Percentiles rank a stretch among this genome's conserved stretches.
These are phyloP conservation scores for Drosophila murphyi DNA, from an alignment of 1,140 invertebrate species.

Conservation along the genomic window DNA sequence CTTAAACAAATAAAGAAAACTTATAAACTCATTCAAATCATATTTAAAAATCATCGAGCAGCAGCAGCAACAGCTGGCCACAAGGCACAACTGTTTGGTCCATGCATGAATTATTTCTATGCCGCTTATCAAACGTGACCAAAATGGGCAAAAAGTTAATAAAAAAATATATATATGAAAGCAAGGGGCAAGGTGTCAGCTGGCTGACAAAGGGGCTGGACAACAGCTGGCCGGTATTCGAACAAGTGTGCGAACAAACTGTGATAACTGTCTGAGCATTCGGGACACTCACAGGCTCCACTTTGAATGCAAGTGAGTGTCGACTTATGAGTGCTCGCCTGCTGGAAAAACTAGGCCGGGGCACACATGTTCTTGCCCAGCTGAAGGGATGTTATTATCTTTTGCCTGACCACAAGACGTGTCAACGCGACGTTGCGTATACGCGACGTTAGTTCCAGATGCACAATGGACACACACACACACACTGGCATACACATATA, in stretches of 20 bases:
- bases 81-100: constrained; percentile 3
- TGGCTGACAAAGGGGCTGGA: constrained; percentile 48
- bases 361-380: constrained; percentile 18
- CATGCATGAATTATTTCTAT: constrained; percentile 79
- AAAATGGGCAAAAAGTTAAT: constrained; percentile 70
- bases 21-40: constrained; percentile 82
- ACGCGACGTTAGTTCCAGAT: constrained; percentile 34
- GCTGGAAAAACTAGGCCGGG: constrained; percentile 36
- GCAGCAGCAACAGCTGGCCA: constrained; percentile 63
- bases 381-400: constrained; percentile 63
- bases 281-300: constrained; percentile 8
- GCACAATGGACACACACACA: constrained; percentile 19
- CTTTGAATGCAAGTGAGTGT: constrained; percentile 51
- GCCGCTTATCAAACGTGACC: constrained; percentile 79
- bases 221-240: constrained; percentile 51
- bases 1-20: constrained; percentile 77
- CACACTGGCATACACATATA: constrained; percentile 3
- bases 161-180: constrained; percentile 42
- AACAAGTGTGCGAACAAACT: constrained; percentile 62
- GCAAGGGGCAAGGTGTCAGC: constrained; percentile 45
- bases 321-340: constrained; percentile 21
- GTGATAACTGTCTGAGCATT: constrained; percentile 35
- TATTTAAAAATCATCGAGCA: constrained; percentile 76
- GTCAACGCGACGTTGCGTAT: constrained; percentile 61
- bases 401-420: constrained; percentile 73